These are phyloP conservation scores for Lophius piscatorius DNA, from an alignment of 2,113 vertebrate genomes.

Conservation along the genomic window DNA sequence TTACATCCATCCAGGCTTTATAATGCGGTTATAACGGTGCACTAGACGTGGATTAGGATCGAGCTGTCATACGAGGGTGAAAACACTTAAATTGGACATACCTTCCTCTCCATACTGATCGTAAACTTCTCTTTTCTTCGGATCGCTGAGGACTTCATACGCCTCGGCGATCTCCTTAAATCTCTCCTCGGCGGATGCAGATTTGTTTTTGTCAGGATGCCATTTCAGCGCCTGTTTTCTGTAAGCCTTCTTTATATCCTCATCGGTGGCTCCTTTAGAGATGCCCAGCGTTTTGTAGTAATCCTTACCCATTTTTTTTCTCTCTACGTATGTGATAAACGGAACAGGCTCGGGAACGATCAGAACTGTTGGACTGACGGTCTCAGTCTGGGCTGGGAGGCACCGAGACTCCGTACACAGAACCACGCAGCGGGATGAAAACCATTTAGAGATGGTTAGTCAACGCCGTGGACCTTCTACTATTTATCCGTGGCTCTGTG, in stretches of 20 bases:
- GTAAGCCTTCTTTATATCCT: conserved; percentile 98
- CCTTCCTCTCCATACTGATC: conserved; percentile 98
- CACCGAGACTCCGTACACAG: conserved; percentile 9
- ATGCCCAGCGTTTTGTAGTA: conserved; percentile 96
- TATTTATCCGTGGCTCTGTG: conserved; percentile 59
- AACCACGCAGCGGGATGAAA: conserved; percentile 30
- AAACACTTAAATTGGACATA: too few relatives aligned
- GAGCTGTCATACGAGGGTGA: too few relatives aligned
- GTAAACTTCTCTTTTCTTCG: conserved; percentile 97
- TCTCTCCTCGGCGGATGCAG: conserved; percentile 94
- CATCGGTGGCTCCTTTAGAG: conserved; percentile 94
- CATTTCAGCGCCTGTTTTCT: conserved; percentile 97
- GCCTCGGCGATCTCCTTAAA: conserved; percentile 98
- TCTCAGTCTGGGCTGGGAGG: conserved; percentile 28
- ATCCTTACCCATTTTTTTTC: conserved; percentile 98
- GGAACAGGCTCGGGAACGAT: too few relatives aligned
- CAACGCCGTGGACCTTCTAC: conserved; percentile 54
- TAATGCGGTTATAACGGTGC: background rate
- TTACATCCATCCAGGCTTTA: conserved; percentile 10
- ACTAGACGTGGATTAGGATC: background rate
- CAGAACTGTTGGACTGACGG: conserved; percentile 17
- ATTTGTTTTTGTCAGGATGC: conserved; percentile 99
- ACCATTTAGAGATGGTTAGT: conserved; percentile 65
- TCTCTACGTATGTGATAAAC: too few relatives aligned
- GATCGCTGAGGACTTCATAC: conserved; percentile 97